Evolutionary conservation across 2,797 vertebrate species (phyloP), one percentile per base, ranked within the genome.

Genomic region (Mionectes olivaceus): DNA sequence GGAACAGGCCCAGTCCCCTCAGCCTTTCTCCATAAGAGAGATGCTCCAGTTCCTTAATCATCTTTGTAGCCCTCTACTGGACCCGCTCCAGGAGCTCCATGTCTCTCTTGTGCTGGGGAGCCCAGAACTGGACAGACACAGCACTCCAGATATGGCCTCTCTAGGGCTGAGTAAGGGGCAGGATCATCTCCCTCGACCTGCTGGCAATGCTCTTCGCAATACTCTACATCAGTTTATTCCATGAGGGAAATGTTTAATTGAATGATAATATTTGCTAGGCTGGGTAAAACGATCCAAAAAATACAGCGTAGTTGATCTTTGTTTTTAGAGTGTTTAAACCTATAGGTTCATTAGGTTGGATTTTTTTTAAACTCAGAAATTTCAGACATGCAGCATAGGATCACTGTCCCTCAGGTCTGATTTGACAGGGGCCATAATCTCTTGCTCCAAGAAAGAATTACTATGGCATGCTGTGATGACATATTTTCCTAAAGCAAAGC

Each of bases 21-120:
- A 56, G 12, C 9, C 9, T 41, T 47, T 35, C 25, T 8, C 14
- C 11, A 9, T 16, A 43, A 28, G 8, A 63, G 11, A 43, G 12
- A 37, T 43, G 5, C 10, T 35, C 55, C 44, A 50, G n/a, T 50
- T 22, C 43, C 32, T 70, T 32, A 27, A 47, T 69, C 19, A 19
- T 27, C 25, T 63, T 35, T 27, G 33, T 4, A 41, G 41, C 12
- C 24, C 10, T 61, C 44, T 55, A 23, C 43, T 56, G 57, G 43
- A 49, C 12, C 25, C 7, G 10, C n/a, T 30, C 44, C 19, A 37
- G 37, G 28, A 65, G 2, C 32, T 50, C 44, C 44, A n/a, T 0
- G 0, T 5, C 1, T 28, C 10, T 63, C 27, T 49, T 1, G 0
- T 65, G 24, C 13, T 39, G 7, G 50, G 19, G 28, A 57, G 23